A percentile compares a stretch with the other conserved stretches of the same genome.
Conservation (phyloP, 2,797 vertebrate species). For the Chrysolophus pictus region DNA sequence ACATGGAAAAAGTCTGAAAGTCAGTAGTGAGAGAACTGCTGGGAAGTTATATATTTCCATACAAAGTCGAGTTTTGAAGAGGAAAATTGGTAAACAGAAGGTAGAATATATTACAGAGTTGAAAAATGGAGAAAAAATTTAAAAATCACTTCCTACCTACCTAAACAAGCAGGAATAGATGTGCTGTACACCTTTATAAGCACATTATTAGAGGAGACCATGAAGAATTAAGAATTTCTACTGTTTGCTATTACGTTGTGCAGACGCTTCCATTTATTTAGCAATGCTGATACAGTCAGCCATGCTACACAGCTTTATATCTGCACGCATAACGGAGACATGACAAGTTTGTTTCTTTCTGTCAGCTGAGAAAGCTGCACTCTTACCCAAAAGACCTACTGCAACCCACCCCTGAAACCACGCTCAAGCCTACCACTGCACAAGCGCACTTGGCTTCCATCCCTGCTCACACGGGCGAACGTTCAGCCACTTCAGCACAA, state of each 20-base stretch:
- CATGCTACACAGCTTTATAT: accelerated
- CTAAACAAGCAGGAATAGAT: not conserved
- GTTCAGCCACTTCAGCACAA: not conserved
- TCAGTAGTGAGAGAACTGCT: not conserved
- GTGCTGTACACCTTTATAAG: not conserved
- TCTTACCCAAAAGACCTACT: not conserved
- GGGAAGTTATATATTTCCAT: not conserved
- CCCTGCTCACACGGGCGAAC: not conserved
- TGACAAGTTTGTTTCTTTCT: too few species aligned
- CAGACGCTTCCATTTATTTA: accelerated
- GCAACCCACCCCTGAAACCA: not conserved
- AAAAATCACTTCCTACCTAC: not conserved
- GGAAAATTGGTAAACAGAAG: not conserved
- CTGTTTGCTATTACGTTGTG: not conserved
- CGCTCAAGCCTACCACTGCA: not conserved
- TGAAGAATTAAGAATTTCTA: not conserved
- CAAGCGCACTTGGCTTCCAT: accelerated
- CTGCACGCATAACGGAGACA: accelerated
- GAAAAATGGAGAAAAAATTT: not conserved
- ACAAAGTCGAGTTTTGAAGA: not conserved
- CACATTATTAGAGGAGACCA: not conserved
- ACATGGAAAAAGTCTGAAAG: not conserved
- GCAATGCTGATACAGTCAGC: not conserved
- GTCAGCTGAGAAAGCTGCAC: not conserved
- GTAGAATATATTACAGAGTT: not conserved